phyloP scores from a whole-genome alignment of 1,140 invertebrate species.

The Ceratina calcarata region DNA sequence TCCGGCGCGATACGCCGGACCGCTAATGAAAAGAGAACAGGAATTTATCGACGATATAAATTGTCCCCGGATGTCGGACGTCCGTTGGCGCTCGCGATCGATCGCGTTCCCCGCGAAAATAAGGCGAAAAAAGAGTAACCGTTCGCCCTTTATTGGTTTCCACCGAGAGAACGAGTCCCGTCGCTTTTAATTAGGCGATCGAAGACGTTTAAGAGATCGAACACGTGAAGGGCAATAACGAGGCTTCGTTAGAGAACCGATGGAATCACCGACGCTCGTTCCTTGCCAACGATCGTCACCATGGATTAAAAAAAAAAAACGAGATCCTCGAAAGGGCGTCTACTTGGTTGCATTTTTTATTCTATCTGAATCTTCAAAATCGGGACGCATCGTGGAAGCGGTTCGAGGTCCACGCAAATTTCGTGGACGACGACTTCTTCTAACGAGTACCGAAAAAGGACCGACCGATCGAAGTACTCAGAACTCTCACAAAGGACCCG shows the following conservation, averaged over 20 bases:
- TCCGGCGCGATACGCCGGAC: slow-evolving; percentile 60
- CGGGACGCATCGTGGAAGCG: too few relatives aligned
- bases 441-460: not conserved
- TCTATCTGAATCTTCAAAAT: too few relatives aligned
- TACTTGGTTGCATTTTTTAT: too few relatives aligned
- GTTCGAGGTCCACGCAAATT: not conserved
- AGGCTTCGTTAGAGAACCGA: slow-evolving; percentile 40
- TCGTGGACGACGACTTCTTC: not conserved
- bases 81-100: slow-evolving; percentile 40
- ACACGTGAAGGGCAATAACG: slow-evolving; percentile 33
- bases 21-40: slow-evolving; percentile 77
- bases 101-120: slow-evolving; percentile 37
- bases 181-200: slow-evolving; percentile 60
- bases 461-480: not conserved
- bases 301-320: too few relatives aligned
- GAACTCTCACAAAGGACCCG: slow-evolving; percentile 20
- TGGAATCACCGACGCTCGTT: slow-evolving; percentile 7
- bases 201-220: slow-evolving; percentile 23
- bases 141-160: slow-evolving; percentile 55
- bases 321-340: not conserved
- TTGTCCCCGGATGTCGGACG: slow-evolving; percentile 59
- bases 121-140: slow-evolving; percentile 35
- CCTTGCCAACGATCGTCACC: slow-evolving; percentile 19
- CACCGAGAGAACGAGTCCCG: not conserved
- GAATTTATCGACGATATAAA: slow-evolving; percentile 78